These are phyloP conservation scores for Spongia lamella DNA, from an alignment of 37 sponge, comb jelly and placozoan species.

Conservation along the genomic window DNA sequence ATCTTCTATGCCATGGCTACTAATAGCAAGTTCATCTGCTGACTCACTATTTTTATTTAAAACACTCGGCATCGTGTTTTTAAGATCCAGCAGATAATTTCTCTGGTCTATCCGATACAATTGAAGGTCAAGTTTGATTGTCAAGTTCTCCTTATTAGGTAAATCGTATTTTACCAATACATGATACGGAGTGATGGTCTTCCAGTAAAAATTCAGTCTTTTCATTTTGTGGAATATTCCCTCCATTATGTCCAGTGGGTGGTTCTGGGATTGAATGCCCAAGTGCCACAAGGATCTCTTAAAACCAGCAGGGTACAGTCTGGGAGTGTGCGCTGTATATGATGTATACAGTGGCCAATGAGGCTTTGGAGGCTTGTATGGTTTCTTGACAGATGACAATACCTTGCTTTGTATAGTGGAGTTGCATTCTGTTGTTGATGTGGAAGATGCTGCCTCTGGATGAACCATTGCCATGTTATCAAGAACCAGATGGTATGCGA, in stretches of 20 bases:
- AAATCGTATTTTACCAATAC: conserved; percentile 48
- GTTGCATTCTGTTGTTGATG: too few relatives aligned
- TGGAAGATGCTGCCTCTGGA: too few relatives aligned
- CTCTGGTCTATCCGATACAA: conserved; percentile 80
- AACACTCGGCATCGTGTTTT: conserved; percentile 43
- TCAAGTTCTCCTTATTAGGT: conserved; percentile 4
- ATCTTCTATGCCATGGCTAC: not conserved
- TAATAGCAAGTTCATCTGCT: not conserved
- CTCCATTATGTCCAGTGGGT: conserved; percentile 91
- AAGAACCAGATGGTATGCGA: conserved; percentile 90
- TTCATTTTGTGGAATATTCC: conserved; percentile 84
- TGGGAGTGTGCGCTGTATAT: too few relatives aligned
- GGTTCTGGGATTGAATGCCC: conserved; percentile 77
- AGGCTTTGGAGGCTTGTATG: not conserved
- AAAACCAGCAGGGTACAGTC: too few relatives aligned
- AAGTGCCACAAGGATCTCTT: conserved; percentile 90
- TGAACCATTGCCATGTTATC: conserved; percentile 61
- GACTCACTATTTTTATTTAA: not conserved
- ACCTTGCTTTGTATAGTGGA: too few relatives aligned
- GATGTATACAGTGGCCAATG: not conserved
- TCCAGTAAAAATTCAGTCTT: conserved; percentile 81
- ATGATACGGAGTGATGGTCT: conserved; percentile 68
- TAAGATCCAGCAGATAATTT: conserved; percentile 88
- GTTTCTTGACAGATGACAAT: not conserved
- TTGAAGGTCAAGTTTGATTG: conserved; percentile 80